Base-by-base conservation (phyloP, 2,113 vertebrate species). In the Tetrax tetrax region DNA sequence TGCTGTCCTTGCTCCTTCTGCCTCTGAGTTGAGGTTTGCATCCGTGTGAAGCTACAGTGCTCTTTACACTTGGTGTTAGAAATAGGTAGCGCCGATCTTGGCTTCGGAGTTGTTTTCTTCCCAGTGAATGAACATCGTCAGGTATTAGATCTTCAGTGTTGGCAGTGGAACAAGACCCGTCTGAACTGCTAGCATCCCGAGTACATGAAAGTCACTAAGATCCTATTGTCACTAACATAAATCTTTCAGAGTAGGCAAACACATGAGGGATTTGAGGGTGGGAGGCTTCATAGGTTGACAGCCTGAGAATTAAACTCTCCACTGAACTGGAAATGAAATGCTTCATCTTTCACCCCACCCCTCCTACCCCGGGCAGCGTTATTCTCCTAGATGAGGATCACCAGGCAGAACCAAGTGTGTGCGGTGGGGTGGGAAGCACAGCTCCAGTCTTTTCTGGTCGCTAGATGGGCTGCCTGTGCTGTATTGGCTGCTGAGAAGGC, bases 281-380 rank as follows among this genome's bases (percentile, higher is more conserved):
- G 17, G n/a, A 66, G 75, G 31, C 43, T 94, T 70, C 38, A 3
- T 20, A 19, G 25, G 7, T 20, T 82, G 57, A 10, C 10, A 35
- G 23, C 21, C 29, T 57, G 31, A 60, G 33, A 19, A 50, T 78
- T 74, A 64, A 72, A 14, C 17, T 72, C 11, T 50, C 28, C 3
- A 2, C 24, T 82, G 60, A 80, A 24, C 38, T 66, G 24, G 64
- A 82, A 81, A 47, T 23, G 0, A 71, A 93, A 33, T 59, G 21
- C n/a, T 74, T 54, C 0, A 1, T n/a, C 13, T 37, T 43, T n/a
- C n/a, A n/a, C 8, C 17, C 24, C 9, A 21, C 4, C 4, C 0
- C 33, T 13, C 41, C 41, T 13, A 12, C 5, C 41, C 17, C 28
- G n/a, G 48, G 37, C 57, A 68, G 41, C 6, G 41, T 43, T 43